A percentile compares a stretch with the other conserved stretches of the same genome.
phyloP scores from a whole-genome alignment of 2,113 vertebrate genomes.

The Pardalotus punctatus region DNA sequence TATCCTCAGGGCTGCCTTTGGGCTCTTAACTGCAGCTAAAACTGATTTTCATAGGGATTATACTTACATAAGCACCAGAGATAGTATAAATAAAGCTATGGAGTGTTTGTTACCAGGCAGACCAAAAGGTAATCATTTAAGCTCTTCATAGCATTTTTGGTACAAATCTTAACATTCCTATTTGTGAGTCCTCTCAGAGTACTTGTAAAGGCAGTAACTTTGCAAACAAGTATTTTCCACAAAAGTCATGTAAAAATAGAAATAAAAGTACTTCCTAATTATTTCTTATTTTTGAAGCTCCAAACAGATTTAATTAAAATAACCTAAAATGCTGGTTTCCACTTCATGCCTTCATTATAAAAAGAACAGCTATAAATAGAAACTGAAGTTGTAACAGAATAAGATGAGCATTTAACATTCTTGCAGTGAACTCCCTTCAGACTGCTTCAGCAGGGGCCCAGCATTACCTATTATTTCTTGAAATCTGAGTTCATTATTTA shows the following conservation, averaged over 20 bases:
- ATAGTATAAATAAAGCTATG: not conserved
- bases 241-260: not conserved
- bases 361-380: not conserved
- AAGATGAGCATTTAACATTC: not conserved
- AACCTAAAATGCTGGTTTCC: not conserved
- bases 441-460: not conserved
- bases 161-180: not conserved
- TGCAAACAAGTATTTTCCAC: not conserved
- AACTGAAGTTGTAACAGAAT: not conserved
- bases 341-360: not conserved
- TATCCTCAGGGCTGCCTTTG: not conserved
- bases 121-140: not conserved
- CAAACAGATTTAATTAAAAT: constrained; percentile 31
- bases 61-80: constrained; percentile 14
- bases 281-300: not conserved
- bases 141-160: not conserved
- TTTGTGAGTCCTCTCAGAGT: not conserved
- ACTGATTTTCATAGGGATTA: constrained; percentile 21
- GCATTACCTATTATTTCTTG: not conserved
- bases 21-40: not conserved
- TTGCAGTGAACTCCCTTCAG: not conserved
- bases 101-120: not conserved
- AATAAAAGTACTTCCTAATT: not conserved
- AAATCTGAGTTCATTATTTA: not conserved
- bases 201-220: not conserved